Base-by-base conservation (phyloP, 2,888 invertebrate genomes). In the Pocota personata region DNA sequence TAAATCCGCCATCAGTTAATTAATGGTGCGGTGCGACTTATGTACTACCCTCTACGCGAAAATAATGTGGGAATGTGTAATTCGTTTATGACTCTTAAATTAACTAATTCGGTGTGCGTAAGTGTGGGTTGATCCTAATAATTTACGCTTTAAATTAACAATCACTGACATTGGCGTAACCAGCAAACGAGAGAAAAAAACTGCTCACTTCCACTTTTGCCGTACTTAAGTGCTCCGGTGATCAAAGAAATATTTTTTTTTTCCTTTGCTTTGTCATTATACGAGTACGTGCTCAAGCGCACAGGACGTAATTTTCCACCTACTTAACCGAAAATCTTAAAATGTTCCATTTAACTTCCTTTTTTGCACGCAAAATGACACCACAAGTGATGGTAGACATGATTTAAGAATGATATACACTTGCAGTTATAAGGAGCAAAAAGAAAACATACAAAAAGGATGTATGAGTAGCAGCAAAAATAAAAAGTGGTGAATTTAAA, bases 321-420 rank as follows among this genome's bases (percentile, higher is more conserved):
- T 52, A 79, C 71, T 64, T 57, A 71, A 66, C 27, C 37, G 50
- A 79, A 79, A 64, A 57, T 71, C 71, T 78, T 78, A 57, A 72
- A 79, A 64, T 27, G 71, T 57, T 16, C 77, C 69, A 78, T 78
- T 78, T 69, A 52, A 55, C 60, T 55, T 71, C 27, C 21, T 37
- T 64, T 46, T 40, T 35, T 46, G 16, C 14, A 64, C 37, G 27
- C 24, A 46, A 71, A 46, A 57, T 14, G 71, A 72, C 69, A 55
- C 60, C 78, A 71, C 52, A 64, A 48, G 46, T 52, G 62, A 35
- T 57, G 46, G 27, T 10, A 37, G 55, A 16, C 46, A 60, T 16
- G 37, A 35, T 30, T 52, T 7, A 14, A 48, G 37, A 12, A 52
- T 43, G 52, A 12, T 40, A 50, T 16, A 16, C 50, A 73, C 30